Evolutionary conservation across 2,888 invertebrate species (phyloP).

Genomic region (Malacosoma neustria): DNA sequence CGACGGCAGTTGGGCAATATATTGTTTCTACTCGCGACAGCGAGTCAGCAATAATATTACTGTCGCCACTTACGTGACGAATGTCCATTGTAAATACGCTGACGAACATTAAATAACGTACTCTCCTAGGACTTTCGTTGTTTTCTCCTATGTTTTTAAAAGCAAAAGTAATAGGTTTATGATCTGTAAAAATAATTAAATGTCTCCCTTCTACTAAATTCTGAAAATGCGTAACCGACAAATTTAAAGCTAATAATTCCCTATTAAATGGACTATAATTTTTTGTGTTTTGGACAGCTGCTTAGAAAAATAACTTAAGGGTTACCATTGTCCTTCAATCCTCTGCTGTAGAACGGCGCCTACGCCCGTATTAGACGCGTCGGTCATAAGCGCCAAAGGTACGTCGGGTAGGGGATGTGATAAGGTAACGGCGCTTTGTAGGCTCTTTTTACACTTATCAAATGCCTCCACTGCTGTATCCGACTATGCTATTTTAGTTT

Average conservation of each 20-base stretch:
- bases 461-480: slow-evolving; percentile 1
- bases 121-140: slow-evolving; percentile 11
- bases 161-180: slow-evolving; percentile 9
- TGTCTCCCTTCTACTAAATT: slow-evolving; percentile 7
- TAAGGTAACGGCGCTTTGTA: slow-evolving; percentile 1
- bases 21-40: slow-evolving; percentile 10
- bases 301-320: background rate
- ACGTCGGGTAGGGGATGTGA: background rate
- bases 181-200: slow-evolving; percentile 9
- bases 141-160: slow-evolving; percentile 4
- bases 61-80: slow-evolving; percentile 5
- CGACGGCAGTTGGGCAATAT: slow-evolving; percentile 5
- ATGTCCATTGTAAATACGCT: slow-evolving; percentile 13
- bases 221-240: slow-evolving; percentile 6
- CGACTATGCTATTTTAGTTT: background rate
- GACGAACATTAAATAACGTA: slow-evolving; percentile 9
- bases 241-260: background rate
- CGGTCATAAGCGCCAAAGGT: slow-evolving; percentile 1
- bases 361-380: background rate
- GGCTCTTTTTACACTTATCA: background rate
- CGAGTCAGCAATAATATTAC: slow-evolving; percentile 12
- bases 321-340: background rate
- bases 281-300: background rate
- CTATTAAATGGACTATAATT: background rate
- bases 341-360: slow-evolving; percentile 1